Evolutionary conservation across 2,113 vertebrate genomes (phyloP), one percentile per base, ranked within the genome.

Genomic region (Anhinga anhinga): DNA sequence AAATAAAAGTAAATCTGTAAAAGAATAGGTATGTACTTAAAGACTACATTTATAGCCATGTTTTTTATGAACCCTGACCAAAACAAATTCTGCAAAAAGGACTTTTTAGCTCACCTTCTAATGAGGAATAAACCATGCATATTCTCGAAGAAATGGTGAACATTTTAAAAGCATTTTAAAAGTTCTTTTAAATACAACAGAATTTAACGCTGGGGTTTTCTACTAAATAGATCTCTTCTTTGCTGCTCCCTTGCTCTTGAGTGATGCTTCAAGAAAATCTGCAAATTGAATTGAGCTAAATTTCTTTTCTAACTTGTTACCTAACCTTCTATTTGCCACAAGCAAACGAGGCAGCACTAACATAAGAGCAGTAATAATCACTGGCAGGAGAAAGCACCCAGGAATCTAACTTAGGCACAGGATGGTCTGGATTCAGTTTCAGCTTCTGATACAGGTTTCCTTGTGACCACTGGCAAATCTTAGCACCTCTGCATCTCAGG

Each of bases 1-100:
- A 93, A 89, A 80, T 74, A 93, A 93, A 95, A 96, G 72, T n/a
- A 76, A 66, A 90, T 32, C 22, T 42, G 10, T 72, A 73, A 52
- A 94, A 95, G 19, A 58, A 59, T 10, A 76, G 32, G 5, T 47
- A 72, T 79, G n/a, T 87, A 14, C 58, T 44, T 77, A 50, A 62
- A 81, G 73, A 53, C 53, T 47, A 50, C 9, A 56, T 52, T 72
- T 92, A 74, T 53, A 95, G 38, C 5, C 27, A 38, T 5, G 38
- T 6, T 50, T 55, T 90, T 82, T 47, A 72, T 19, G 47, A 82
- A 50, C 18, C 8, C 6, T 38, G 50, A 81, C 40, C 25, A 82
- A 88, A 94, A 77, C 9, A 85, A 87, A 76, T 65, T 92, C 84
- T 63, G 20, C 11, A 50, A 49, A 91, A 74, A 62, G 20, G 20